Evolutionary conservation across 2,888 invertebrate species (phyloP).

Genomic region (Lasioglossum morio): DNA sequence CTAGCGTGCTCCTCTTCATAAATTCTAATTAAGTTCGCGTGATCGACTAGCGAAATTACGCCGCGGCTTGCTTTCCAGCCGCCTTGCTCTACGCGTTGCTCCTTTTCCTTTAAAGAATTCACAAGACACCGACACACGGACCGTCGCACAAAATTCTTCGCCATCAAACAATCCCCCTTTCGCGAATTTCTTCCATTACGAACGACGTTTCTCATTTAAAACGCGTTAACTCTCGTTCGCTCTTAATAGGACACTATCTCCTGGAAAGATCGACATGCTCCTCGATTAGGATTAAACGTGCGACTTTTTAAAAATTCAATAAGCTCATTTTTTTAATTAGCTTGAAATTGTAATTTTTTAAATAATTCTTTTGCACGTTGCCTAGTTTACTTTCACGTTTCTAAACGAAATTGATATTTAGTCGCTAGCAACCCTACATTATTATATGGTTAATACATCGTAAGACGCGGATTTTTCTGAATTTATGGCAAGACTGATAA

Average conservation of each 20-base stretch:
- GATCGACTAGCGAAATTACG: constrained; percentile 75
- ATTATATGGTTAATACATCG: no score
- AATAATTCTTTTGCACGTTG: background rate
- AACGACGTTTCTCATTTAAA: background rate
- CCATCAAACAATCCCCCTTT: background rate
- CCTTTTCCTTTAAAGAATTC: background rate
- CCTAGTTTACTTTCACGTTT: no score
- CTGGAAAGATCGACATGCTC: background rate
- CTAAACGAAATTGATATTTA: no score
- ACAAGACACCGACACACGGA: background rate
- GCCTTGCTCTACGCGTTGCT: constrained; percentile 1
- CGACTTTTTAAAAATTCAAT: background rate
- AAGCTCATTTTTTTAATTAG: background rate
- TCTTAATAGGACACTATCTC: background rate
- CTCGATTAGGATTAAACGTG: background rate
- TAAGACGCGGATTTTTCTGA: no score
- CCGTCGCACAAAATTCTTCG: background rate
- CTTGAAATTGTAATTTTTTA: background rate
- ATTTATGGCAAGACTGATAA: no score
- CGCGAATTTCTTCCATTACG: background rate
- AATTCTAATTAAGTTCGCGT: constrained; percentile 82
- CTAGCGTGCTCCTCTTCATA: constrained; percentile 77
- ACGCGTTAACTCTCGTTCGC: background rate
- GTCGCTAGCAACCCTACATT: no score
- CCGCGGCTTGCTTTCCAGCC: constrained; percentile 38